Evolutionary conservation across 2,888 invertebrate genomes (phyloP), one percentile per base, ranked within the genome.

Genomic region (Automeris io): DNA sequence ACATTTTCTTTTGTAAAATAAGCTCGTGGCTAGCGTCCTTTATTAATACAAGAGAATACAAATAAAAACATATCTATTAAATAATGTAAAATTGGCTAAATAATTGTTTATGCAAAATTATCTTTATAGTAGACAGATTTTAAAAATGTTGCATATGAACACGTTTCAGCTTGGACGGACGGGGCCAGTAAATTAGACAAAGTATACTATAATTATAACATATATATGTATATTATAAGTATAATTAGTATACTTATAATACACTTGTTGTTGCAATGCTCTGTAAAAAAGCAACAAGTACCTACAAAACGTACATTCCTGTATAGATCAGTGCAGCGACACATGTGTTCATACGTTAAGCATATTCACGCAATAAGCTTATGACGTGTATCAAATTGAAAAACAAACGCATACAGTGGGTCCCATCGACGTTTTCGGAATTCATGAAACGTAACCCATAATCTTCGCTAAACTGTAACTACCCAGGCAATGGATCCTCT

Each of bases 111-210:
- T n/a, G n/a, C n/a, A n/a, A n/a, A n/a, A n/a, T n/a, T n/a, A n/a
- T n/a, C n/a, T n/a, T 12, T 22, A 16, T 16, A 16, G 21, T 21
- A 21, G 18, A 8, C 13, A 26, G 21, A 19, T 39, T 39, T 4
- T 59, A 57, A 58, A 54, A 59, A 58, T 60, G 59, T 64, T 59
- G 52, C 63, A 72, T 69, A 77, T 81, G 82, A 83, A 82, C 82
- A 85, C 82, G 72, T 67, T 69, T 77, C 49, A 53, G 71, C 56
- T 70, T 83, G 83, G 85, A 83, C 83, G 83, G 83, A 83, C 72
- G 76, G 79, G 74, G 71, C 70, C 61, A 70, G 67, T 70, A 63
- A 33, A 33, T 18, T 6, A 39, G 21, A n/a, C n/a, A 34, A 38
- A 26, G 24, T 25, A 37, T 32, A 32, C 18, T 24, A 33, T 8